phyloP scores from a whole-genome alignment of 2,797 vertebrate genomes.

The Florisuga fusca region DNA sequence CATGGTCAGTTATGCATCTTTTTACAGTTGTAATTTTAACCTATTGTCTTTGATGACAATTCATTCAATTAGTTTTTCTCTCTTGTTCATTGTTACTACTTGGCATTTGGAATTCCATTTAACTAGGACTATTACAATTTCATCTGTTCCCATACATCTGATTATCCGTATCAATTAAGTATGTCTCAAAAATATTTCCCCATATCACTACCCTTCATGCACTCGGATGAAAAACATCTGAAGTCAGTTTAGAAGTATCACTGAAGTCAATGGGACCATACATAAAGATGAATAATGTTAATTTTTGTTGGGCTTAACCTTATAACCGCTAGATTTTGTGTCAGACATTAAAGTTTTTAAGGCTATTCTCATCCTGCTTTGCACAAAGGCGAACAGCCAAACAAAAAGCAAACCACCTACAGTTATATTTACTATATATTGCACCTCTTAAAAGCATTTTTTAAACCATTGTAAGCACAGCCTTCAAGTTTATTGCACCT shows the following conservation, averaged over 20 bases:
- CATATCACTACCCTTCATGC: neutral
- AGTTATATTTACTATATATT: neutral
- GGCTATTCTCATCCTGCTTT: neutral
- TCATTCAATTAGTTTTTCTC: neutral
- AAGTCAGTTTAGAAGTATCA: neutral
- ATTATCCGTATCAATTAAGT: neutral
- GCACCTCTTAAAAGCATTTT: neutral
- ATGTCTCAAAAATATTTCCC: neutral
- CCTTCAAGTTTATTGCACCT: neutral
- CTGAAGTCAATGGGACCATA: neutral
- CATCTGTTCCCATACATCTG: neutral
- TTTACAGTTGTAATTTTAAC: neutral
- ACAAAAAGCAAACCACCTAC: neutral
- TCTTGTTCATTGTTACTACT: neutral
- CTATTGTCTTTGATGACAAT: neutral
- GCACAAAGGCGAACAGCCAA: neutral
- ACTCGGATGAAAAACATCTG: neutral
- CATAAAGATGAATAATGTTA: neutral
- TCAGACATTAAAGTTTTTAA: neutral
- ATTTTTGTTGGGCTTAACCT: neutral
- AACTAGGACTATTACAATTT: neutral
- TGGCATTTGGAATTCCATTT: neutral
- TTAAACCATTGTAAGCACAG: neutral
- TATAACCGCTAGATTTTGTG: neutral
- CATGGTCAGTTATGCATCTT: neutral